These are phyloP conservation scores for Synanceia verrucosa DNA, from an alignment of 2,797 vertebrate species.

Conservation along the genomic window DNA sequence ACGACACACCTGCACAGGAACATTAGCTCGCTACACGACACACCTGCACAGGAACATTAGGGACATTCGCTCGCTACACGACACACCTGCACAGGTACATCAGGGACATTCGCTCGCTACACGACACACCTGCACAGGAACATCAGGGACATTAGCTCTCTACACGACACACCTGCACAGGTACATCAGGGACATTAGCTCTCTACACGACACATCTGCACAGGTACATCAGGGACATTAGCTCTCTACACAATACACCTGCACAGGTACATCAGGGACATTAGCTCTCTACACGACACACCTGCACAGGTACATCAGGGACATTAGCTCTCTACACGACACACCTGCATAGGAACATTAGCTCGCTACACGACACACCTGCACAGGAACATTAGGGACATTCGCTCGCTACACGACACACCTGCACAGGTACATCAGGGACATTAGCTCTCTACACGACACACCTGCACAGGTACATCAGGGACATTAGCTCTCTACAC, in stretches of 20 bases:
- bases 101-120: background rate
- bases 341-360: background rate
- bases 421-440: constrained; percentile 44
- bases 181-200: background rate
- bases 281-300: constrained; percentile 84
- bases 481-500: background rate
- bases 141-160: constrained; percentile 64
- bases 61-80: background rate
- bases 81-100: background rate
- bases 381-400: background rate
- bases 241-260: background rate
- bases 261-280: background rate
- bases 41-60: constrained; percentile 65
- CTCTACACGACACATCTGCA: background rate
- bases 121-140: background rate
- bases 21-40: constrained; percentile 76
- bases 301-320: constrained; percentile 43
- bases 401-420: constrained; percentile 85
- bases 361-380: background rate
- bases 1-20: background rate
- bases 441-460: background rate
- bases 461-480: background rate
- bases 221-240: background rate
- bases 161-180: constrained; percentile 79
- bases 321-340: background rate